Percentiles rank a stretch among this genome's conserved stretches.
phyloP scores from a whole-genome alignment of 2,888 invertebrate species.

The Eueremaeus valkanovi region DNA sequence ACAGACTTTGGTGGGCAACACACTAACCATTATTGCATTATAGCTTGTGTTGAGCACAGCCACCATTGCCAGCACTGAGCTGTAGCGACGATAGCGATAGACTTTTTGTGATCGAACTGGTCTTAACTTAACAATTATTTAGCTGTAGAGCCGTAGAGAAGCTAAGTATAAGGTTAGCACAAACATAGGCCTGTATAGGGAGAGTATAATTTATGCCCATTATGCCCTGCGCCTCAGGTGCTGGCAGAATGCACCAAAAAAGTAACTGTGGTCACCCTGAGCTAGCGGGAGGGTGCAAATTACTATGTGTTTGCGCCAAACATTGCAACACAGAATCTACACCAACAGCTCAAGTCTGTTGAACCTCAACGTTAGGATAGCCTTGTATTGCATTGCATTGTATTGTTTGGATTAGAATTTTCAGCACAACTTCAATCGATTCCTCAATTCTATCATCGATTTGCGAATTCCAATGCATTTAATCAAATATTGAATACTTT shows the following conservation, averaged over 20 bases:
- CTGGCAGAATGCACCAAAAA: slow-evolving; percentile 29
- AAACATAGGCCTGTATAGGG: neutral
- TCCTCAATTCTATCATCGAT: too few relatives aligned
- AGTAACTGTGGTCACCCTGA: slow-evolving; percentile 37
- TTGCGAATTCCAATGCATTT: too few relatives aligned
- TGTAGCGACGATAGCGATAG: slow-evolving; percentile 1
- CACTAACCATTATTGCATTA: too few relatives aligned
- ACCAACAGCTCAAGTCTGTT: slow-evolving; percentile 9
- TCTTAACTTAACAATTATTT: slow-evolving; percentile 19
- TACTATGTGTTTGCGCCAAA: slow-evolving; percentile 16
- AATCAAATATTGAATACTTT: too few relatives aligned
- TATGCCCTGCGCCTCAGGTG: slow-evolving; percentile 41
- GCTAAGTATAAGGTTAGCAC: slow-evolving; percentile 17
- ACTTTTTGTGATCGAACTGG: slow-evolving; percentile 30
- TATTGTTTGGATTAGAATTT: neutral
- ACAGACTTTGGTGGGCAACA: slow-evolving; percentile 30
- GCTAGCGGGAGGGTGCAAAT: slow-evolving; percentile 37
- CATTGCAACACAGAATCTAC: neutral
- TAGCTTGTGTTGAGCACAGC: too few relatives aligned
- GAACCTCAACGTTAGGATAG: neutral
- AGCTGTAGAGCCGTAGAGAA: slow-evolving; percentile 25
- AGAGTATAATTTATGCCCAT: slow-evolving; percentile 45
- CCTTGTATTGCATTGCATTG: too few relatives aligned
- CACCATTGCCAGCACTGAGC: neutral
- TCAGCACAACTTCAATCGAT: neutral